Conservation (phyloP, 2,888 invertebrate genomes). For the Leptinotarsa rubiginosa region DNA sequence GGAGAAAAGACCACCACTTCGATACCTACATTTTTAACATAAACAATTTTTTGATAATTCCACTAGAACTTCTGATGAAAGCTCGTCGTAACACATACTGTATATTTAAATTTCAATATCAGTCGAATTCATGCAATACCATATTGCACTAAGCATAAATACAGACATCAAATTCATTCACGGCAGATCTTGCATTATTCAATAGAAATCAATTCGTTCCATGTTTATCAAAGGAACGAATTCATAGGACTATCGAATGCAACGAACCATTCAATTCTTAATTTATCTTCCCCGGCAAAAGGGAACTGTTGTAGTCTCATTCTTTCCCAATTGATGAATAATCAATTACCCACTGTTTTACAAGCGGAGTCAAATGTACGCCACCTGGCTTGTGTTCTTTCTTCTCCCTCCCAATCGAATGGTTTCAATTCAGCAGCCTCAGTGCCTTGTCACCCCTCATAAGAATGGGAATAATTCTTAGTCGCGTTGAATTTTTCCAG, state of each 20-base stretch:
- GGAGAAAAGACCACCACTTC: too few relatives aligned
- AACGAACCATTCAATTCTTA: slow-evolving; percentile 66
- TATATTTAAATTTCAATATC: too few relatives aligned
- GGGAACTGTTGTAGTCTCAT: slow-evolving; percentile 60
- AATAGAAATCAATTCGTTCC: slow-evolving; percentile 34
- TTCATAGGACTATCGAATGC: slow-evolving; percentile 58
- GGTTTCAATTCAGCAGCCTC: slow-evolving; percentile 40
- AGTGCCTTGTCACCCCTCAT: slow-evolving; percentile 30
- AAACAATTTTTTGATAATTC: too few relatives aligned
- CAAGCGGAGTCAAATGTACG: slow-evolving; percentile 64
- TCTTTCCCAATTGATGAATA: slow-evolving; percentile 66
- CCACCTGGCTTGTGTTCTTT: slow-evolving; percentile 65
- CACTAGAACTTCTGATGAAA: too few relatives aligned
- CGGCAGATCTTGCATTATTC: slow-evolving; percentile 28
- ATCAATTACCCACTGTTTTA: slow-evolving; percentile 67
- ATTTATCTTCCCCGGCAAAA: slow-evolving; percentile 61
- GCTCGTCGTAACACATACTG: too few relatives aligned
- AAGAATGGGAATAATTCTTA: slow-evolving; percentile 25
- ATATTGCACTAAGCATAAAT: too few relatives aligned
- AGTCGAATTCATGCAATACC: too few relatives aligned
- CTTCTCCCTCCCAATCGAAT: slow-evolving; percentile 45
- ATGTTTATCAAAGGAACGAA: slow-evolving; percentile 45
- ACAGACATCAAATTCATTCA: background rate
- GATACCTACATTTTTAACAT: too few relatives aligned
- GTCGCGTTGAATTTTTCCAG: slow-evolving; percentile 6